Percentiles rank a stretch among this genome's conserved stretches.
Conservation (phyloP, 2,113 vertebrate species). For the Python bivittatus region DNA sequence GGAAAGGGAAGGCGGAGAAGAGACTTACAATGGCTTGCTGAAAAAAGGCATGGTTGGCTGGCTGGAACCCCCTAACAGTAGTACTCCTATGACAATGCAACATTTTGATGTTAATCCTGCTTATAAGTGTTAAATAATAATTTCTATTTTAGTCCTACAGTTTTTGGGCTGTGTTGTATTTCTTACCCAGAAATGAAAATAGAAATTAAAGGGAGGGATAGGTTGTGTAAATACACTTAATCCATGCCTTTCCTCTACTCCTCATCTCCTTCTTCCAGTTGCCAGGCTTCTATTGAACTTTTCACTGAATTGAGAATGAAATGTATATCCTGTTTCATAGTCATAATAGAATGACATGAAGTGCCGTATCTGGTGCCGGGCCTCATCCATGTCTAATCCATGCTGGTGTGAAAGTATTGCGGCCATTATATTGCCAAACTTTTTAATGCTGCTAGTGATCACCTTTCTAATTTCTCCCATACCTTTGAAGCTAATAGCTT, state of each 20-base stretch:
- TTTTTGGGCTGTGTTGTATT: fast-evolving
- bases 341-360: slow-evolving; percentile 37
- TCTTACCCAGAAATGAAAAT: neutral
- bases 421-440: slow-evolving; percentile 36
- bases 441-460: slow-evolving; percentile 62
- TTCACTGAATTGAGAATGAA: slow-evolving; percentile 32
- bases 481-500: slow-evolving; percentile 86
- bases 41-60: neutral
- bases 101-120: neutral
- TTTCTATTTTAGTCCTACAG: fast-evolving
- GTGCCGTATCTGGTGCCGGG: slow-evolving; percentile 34
- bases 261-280: slow-evolving; percentile 6
- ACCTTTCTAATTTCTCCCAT: slow-evolving; percentile 72
- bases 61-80: neutral
- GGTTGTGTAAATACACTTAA: neutral
- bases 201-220: neutral
- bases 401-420: slow-evolving; percentile 19
- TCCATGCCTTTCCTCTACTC: neutral
- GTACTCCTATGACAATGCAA: neutral
- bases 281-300: slow-evolving; percentile 41
- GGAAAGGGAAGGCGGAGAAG: neutral
- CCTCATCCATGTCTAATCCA: slow-evolving; percentile 48
- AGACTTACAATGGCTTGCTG: neutral
- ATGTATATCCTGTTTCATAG: slow-evolving; percentile 42
- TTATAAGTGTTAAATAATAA: neutral